Evolutionary conservation across 35 echinoderm and acorn worm species (phyloP).

Genomic region (Heliocidaris tuberculata): DNA sequence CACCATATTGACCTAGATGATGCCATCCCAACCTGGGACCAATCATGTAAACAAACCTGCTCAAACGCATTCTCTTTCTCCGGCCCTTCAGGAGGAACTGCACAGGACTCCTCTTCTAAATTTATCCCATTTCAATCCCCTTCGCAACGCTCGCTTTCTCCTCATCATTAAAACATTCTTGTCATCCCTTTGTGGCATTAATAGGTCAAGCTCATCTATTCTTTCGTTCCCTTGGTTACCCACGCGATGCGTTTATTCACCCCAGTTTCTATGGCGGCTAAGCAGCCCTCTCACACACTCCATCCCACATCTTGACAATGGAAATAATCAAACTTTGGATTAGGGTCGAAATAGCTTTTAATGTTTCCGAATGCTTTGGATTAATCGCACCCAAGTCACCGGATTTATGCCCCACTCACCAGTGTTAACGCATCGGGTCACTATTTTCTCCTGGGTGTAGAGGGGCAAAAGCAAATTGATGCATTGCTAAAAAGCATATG

Average conservation of each 20-base stretch:
- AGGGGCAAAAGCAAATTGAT: background rate
- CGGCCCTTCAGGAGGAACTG: background rate
- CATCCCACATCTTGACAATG: background rate
- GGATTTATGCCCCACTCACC: background rate
- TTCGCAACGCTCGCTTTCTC: background rate
- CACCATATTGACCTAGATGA: background rate
- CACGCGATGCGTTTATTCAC: background rate
- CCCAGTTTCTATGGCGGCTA: background rate
- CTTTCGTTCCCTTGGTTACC: background rate
- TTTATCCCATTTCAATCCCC: background rate
- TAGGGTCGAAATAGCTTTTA: background rate
- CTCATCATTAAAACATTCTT: slow-evolving; percentile 10
- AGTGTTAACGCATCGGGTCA: no score
- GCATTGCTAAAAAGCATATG: background rate
- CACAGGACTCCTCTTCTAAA: no score
- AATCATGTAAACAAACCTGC: background rate
- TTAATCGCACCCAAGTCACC: background rate
- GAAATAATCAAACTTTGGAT: background rate
- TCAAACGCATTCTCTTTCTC: background rate
- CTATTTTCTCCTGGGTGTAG: background rate
- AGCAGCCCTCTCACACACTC: background rate
- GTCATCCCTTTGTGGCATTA: background rate
- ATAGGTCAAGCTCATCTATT: background rate
- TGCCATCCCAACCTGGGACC: background rate
- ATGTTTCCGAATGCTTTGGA: background rate